phyloP scores from a whole-genome alignment of 2,113 vertebrate species.

The Pseudopodoces humilis region DNA sequence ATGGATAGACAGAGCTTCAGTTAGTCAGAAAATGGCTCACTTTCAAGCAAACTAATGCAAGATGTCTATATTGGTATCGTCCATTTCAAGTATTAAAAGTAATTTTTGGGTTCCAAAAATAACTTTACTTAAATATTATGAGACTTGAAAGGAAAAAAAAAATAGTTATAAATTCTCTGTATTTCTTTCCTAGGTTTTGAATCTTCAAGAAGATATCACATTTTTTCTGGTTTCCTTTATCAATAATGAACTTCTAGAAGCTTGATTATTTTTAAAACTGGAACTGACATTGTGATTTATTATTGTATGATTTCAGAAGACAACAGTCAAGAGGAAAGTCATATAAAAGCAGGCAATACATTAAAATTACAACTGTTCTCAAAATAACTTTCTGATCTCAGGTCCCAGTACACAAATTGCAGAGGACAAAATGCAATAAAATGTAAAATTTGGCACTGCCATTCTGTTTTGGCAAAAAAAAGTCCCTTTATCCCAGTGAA shows the following conservation, averaged over 20 bases:
- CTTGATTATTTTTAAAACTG: background rate
- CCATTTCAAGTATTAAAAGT: background rate
- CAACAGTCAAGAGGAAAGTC: background rate
- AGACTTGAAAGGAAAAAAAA: background rate
- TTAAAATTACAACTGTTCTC: background rate
- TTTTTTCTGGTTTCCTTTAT: background rate
- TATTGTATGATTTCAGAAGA: constrained; percentile 7
- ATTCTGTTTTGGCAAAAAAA: background rate
- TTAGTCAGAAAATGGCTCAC: constrained; percentile 39
- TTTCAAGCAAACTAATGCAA: constrained; percentile 38
- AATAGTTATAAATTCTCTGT: background rate
- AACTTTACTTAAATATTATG: background rate
- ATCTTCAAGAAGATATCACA: background rate
- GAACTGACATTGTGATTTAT: constrained; percentile 12
- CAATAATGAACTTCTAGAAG: background rate
- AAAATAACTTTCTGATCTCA: constrained; percentile 7
- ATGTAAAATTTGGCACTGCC: background rate
- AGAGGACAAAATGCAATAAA: background rate
- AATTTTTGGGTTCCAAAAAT: background rate
- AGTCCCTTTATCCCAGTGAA: background rate
- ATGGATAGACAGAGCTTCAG: constrained; percentile 12
- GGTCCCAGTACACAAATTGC: background rate
- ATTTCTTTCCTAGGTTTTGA: background rate
- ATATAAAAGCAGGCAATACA: background rate
- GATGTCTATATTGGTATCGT: background rate